These are phyloP conservation scores for Trematocara unimaculatum DNA, from an alignment of 2,113 vertebrate species.

Conservation along the genomic window DNA sequence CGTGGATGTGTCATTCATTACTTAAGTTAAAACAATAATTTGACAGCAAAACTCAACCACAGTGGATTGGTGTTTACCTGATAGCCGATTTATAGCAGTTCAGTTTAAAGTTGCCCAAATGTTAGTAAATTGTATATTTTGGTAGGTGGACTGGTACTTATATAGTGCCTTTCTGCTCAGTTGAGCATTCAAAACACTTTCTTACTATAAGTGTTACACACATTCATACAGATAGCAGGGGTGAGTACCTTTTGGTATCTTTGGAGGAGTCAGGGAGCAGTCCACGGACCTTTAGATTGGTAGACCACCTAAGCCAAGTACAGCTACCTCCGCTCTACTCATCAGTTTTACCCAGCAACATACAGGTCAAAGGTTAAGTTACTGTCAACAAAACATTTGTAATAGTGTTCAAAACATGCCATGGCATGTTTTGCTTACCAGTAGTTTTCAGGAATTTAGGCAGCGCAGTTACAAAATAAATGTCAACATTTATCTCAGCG, in stretches of 20 bases:
- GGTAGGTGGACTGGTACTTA: background rate
- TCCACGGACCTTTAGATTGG: background rate
- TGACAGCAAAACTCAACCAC: background rate
- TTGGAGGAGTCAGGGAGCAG: background rate
- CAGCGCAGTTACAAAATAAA: background rate
- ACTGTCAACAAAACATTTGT: background rate
- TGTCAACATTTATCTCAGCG: background rate
- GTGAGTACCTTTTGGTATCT: background rate
- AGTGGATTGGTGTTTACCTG: background rate
- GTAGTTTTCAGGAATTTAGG: background rate
- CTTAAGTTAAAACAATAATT: background rate
- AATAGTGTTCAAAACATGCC: background rate
- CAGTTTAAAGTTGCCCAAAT: background rate
- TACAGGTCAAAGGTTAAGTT: background rate
- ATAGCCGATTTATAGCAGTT: background rate
- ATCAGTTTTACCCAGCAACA: background rate
- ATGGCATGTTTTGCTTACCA: background rate
- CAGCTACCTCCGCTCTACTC: background rate
- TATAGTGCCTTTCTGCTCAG: background rate
- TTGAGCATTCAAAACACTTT: background rate
- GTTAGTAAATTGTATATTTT: background rate
- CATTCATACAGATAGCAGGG: background rate
- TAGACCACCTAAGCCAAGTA: background rate
- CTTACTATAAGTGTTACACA: background rate
- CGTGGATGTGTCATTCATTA: background rate